Conservation (phyloP, 2,797 vertebrate species). For the Aplochiton taeniatus region DNA sequence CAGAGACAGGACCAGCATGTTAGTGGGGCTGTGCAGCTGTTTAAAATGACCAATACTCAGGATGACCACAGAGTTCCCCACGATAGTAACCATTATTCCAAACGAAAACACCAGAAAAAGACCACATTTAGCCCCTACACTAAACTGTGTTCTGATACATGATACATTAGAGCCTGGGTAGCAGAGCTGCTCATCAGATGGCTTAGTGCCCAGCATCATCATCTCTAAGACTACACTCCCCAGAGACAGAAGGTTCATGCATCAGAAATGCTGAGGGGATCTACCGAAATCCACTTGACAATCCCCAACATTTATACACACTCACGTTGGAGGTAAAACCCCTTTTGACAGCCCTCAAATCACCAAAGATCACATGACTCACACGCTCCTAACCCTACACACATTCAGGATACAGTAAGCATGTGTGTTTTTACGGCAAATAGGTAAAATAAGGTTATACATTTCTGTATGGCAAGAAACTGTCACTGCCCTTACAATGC, state of each 20-base stretch:
- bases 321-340: not conserved
- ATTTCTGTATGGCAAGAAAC: too few species aligned
- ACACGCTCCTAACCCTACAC: not conserved
- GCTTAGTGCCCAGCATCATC: too few species aligned
- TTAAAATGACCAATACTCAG: constrained; percentile 71
- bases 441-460: too few species aligned
- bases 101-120: constrained; percentile 46
- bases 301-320: not conserved
- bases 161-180: constrained; percentile 48
- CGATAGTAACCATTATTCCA: constrained; percentile 55
- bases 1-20: constrained; percentile 74
- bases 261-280: not conserved
- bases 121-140: constrained; percentile 4
- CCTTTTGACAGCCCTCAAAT: not conserved
- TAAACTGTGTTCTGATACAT: constrained; percentile 33
- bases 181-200: constrained; percentile 26
- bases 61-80: constrained; percentile 72
- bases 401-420: too few species aligned
- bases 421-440: too few species aligned
- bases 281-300: not conserved
- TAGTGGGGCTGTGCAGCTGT: constrained; percentile 73
- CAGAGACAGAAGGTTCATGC: too few species aligned
- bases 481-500: too few species aligned
- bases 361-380: not conserved
- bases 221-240: too few species aligned